A percentile compares a stretch with the other conserved stretches of the same genome.
Conservation (phyloP, 2,797 vertebrate genomes). For the Anguilla megastoma region DNA sequence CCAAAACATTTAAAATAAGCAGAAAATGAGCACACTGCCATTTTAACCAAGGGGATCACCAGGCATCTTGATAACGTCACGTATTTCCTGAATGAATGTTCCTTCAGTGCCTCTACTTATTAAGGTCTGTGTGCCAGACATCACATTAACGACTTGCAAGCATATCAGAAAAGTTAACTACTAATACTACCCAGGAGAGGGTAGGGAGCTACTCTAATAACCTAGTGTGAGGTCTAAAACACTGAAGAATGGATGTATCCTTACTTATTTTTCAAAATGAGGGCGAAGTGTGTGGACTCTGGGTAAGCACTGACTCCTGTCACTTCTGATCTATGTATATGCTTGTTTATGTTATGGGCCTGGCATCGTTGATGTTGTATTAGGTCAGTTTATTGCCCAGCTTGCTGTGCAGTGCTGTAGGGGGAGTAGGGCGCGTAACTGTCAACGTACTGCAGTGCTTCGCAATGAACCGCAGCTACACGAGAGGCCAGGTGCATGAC, state of each 20-base stretch:
- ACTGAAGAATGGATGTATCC: background rate
- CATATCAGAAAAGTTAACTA: slow-evolving; percentile 16
- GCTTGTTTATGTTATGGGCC: background rate
- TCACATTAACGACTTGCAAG: slow-evolving; percentile 27
- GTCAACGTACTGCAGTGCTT: background rate
- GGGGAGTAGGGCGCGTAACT: background rate
- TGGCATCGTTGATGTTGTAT: background rate
- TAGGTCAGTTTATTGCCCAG: background rate
- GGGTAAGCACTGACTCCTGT: background rate
- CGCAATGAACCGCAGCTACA: background rate
- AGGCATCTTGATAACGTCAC: background rate
- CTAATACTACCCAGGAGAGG: slow-evolving; percentile 18
- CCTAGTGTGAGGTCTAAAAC: slow-evolving; percentile 12
- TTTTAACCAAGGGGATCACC: background rate
- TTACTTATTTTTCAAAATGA: background rate
- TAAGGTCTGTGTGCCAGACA: slow-evolving; percentile 1
- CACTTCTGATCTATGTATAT: background rate
- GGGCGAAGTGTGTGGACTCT: background rate
- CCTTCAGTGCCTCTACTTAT: background rate
- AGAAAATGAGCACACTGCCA: slow-evolving; percentile 2
- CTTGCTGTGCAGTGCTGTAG: background rate
- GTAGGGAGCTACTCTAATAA: slow-evolving; percentile 9
- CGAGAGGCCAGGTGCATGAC: background rate
- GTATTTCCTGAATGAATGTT: slow-evolving; percentile 16
- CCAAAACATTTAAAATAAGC: slow-evolving; percentile 22